Percentiles rank a stretch among this genome's conserved stretches.
Conservation (phyloP, 2,113 vertebrate genomes). For the Hassar affinis region DNA sequence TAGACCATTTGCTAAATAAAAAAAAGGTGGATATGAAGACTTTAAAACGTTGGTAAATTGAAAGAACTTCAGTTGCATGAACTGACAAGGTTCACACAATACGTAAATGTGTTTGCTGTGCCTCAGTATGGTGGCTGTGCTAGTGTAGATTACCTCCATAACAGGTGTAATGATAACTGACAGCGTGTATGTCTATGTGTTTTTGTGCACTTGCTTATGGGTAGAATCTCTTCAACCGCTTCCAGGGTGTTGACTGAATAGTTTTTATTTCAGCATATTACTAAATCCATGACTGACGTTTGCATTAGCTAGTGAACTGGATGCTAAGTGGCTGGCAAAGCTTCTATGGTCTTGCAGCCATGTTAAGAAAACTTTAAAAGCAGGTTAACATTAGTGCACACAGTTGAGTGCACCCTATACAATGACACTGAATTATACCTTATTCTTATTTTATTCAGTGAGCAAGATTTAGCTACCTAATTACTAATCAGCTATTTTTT, state of each 20-base stretch:
- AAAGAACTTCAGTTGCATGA: neutral
- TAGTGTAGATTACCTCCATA: neutral
- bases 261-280: neutral
- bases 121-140: neutral
- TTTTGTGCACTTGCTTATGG: neutral
- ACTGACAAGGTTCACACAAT: neutral
- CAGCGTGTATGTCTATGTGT: neutral
- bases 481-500: too few species aligned
- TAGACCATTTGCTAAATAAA: neutral
- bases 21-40: neutral
- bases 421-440: neutral
- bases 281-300: neutral
- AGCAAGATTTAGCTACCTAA: too few species aligned
- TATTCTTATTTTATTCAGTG: too few species aligned
- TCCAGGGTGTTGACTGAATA: neutral
- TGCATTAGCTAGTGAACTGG: neutral
- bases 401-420: neutral
- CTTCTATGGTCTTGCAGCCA: neutral
- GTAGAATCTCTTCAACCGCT: neutral
- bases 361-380: neutral
- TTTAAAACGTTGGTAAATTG: neutral
- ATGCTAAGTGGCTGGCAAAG: neutral
- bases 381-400: neutral
- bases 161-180: neutral
- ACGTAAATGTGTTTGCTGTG: neutral